phyloP scores from a whole-genome alignment of 2,113 vertebrate species.

The Odontesthes bonariensis region DNA sequence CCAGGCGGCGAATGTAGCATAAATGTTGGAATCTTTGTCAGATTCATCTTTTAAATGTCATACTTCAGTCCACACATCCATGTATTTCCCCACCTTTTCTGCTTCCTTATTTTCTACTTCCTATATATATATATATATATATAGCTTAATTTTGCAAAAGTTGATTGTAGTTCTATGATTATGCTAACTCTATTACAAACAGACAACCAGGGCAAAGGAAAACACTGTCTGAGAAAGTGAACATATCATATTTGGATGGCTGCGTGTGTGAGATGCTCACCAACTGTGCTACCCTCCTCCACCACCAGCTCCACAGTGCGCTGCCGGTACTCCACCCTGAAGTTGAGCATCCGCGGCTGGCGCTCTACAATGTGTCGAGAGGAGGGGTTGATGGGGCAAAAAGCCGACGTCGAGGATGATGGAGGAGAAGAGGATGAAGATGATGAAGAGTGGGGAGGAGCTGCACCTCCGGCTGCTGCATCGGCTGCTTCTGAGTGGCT shows the following conservation, averaged over 20 bases:
- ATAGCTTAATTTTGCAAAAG: too few relatives aligned
- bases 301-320: constrained; percentile 94
- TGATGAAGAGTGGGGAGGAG: constrained; percentile 68
- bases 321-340: constrained; percentile 96
- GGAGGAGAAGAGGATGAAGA: constrained; percentile 83
- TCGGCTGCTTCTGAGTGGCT: constrained; percentile 76
- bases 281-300: constrained; percentile 94
- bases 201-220: background rate
- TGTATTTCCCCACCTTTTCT: background rate
- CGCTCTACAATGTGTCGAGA: constrained; percentile 95
- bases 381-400: constrained; percentile 89
- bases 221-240: background rate
- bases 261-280: constrained; percentile 80
- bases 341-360: constrained; percentile 95
- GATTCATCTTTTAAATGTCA: too few relatives aligned
- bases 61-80: background rate
- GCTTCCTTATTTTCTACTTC: background rate
- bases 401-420: constrained; percentile 87
- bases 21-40: too few relatives aligned
- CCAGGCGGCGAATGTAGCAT: too few relatives aligned
- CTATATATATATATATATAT: too few relatives aligned
- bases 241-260: background rate
- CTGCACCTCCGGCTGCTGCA: constrained; percentile 64
- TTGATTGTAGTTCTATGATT: too few relatives aligned
- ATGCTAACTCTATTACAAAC: background rate